Conservation (phyloP, 2,797 vertebrate genomes). For the Macrochelys suwanniensis region DNA sequence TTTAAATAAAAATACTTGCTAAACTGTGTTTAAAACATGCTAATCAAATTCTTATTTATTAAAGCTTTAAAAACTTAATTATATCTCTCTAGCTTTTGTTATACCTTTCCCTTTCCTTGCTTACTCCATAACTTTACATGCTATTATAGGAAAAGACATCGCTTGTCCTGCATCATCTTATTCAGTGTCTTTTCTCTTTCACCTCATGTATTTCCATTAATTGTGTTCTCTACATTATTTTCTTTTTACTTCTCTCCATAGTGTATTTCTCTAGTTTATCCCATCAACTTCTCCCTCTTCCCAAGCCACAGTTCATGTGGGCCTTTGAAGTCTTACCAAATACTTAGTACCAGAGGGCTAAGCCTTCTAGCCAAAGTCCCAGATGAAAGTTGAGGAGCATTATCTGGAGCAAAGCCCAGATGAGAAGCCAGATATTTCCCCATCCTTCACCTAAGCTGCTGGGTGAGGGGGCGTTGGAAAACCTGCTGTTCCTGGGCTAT, state of each 20-base stretch:
- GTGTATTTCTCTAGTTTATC: background rate
- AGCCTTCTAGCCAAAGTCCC: background rate
- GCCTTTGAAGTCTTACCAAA: background rate
- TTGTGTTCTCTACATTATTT: background rate
- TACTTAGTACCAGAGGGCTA: background rate
- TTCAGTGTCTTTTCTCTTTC: background rate
- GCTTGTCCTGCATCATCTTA: background rate
- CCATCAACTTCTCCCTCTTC: background rate
- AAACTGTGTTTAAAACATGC: background rate
- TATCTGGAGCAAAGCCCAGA: accelerated
- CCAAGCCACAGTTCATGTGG: background rate
- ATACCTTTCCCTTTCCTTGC: background rate
- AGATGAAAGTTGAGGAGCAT: background rate
- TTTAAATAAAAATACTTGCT: background rate
- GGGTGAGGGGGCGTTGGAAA: background rate
- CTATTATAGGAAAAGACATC: no score
- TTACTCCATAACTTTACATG: background rate
- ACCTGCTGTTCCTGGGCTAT: background rate
- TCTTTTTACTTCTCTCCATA: background rate
- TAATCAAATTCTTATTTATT: background rate
- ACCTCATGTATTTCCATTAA: background rate
- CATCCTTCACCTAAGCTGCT: background rate
- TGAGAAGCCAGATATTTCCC: background rate
- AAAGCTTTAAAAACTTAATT: background rate
- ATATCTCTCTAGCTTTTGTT: background rate